Base-by-base conservation (phyloP, 1,140 invertebrate species). In the Adelges cooleyi region DNA sequence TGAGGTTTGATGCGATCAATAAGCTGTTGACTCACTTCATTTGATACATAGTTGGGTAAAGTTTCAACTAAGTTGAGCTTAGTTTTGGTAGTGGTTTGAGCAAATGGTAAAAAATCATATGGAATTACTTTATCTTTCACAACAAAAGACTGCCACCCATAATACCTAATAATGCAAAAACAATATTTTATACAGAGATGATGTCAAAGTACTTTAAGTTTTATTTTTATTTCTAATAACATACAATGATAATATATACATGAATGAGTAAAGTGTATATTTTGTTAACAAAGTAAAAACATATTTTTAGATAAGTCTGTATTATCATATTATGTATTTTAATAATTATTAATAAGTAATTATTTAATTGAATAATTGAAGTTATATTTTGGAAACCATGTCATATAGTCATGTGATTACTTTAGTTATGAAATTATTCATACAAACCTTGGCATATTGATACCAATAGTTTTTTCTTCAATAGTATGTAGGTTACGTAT, bases 101-200 rank as follows among this genome's bases (percentile, higher is more conserved):
- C 76, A 40, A 85, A 75, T 6, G 80, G 75, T 69, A 89, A 73
- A 38, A 81, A 77, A 75, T 88, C 83, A 69, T 87, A 90, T 3
- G 80, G 81, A 49, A 84, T 70, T 20, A 68, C 49, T 50, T 78
- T 72, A 71, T 89, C 84, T 1, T 77, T 72, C 5, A 91, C 71
- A 66, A 81, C 75, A 22, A 83, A 71, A 27, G 78, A 80, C 68
- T 79, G 80, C 77, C 81, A 91, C 8, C 89, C 87, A 74, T 89
- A 91, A 73, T 85, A 89, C 51, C 80, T 79, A 6, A 85, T 84
- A 80, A 91, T 84, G 72, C 89, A 90, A 3, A 89, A 65, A 71
- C 85, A 15, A n/a, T 46, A 9, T 46, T 38, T 15, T 23, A 56
- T 8, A 11, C 13, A 42, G 3, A 5, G 22, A 20, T 9, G 9